Base-by-base conservation (phyloP, 2,888 invertebrate genomes). In the Yponomeuta plumbellus region DNA sequence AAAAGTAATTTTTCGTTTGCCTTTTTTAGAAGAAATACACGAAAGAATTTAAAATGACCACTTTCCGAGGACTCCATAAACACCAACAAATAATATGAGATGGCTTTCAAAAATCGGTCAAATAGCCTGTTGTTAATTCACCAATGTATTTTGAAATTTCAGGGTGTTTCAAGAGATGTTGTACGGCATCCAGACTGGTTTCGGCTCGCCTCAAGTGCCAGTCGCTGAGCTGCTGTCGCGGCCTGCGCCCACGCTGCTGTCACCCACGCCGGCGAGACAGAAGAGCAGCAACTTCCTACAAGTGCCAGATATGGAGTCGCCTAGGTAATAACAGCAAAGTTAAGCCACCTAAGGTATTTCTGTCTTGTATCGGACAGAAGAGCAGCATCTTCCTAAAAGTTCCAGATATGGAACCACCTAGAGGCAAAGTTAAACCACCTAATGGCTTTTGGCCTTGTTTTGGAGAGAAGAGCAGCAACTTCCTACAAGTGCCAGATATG, bases 101-200 rank as follows among this genome's bases (percentile, higher is more conserved):
- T n/a, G n/a, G n/a, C n/a, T n/a, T n/a, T n/a, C n/a, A n/a, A n/a
- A n/a, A n/a, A n/a, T n/a, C n/a, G n/a, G n/a, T n/a, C n/a, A n/a
- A n/a, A n/a, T n/a, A n/a, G n/a, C n/a, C n/a, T n/a, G n/a, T n/a
- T n/a, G n/a, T n/a, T 39, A 39, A 39, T 11, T 52, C 13, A 52
- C 4, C 44, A 17, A 17, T 17, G 44, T 17, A 17, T 52, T 13
- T 2, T 52, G 3, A 8, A 17, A 17, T 52, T 17, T 13, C 84
- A 94, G 96, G 74, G 96, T 96, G n/a, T 96, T 95, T 82, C 96
- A 98, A 92, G 97, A 98, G 89, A 97, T 98, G 97, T 88, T 98
- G 65, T 98, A 98, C 82, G 98, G 98, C 67, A 97, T 98, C 76
- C 97, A 97, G 81, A 96, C 97, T 0, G 97, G 97, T 66, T 97